Evolutionary conservation across 1,140 invertebrate species (phyloP).

Genomic region (Drosophila elegans): DNA sequence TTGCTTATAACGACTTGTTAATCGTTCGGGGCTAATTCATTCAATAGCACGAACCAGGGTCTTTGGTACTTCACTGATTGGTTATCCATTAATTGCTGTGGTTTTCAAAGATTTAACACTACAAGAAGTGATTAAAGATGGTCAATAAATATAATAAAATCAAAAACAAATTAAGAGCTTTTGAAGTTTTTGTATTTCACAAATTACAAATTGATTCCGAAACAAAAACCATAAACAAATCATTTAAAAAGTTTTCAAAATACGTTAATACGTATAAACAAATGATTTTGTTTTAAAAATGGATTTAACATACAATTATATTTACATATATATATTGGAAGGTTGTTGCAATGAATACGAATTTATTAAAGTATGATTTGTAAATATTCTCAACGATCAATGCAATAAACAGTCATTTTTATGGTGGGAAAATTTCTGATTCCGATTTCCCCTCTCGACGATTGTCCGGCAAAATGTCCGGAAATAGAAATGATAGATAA

Average conservation of each 20-base stretch:
- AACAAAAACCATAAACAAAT: no score
- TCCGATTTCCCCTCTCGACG: slow-evolving; percentile 21
- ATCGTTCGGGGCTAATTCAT: slow-evolving; percentile 38
- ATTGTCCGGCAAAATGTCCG: slow-evolving; percentile 20
- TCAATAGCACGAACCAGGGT: slow-evolving; percentile 35
- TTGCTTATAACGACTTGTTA: slow-evolving; percentile 33
- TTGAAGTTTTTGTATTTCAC: not conserved
- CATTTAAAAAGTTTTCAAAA: no score
- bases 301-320: no score
- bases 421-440: slow-evolving; percentile 27
- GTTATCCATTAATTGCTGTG: slow-evolving; percentile 29
- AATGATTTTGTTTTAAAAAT: no score
- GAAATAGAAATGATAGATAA: slow-evolving; percentile 45
- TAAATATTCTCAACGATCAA: slow-evolving; percentile 14
- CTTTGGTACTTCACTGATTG: slow-evolving; percentile 20
- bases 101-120: slow-evolving; percentile 14
- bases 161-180: not conserved
- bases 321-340: no score
- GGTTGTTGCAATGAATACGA: no score
- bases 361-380: not conserved
- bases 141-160: not conserved
- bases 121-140: not conserved
- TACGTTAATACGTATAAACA: no score
- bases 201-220: no score
- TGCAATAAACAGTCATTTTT: not conserved